These are phyloP conservation scores for Bimastos eiseni DNA, from an alignment of 2,888 invertebrate species.

Conservation along the genomic window DNA sequence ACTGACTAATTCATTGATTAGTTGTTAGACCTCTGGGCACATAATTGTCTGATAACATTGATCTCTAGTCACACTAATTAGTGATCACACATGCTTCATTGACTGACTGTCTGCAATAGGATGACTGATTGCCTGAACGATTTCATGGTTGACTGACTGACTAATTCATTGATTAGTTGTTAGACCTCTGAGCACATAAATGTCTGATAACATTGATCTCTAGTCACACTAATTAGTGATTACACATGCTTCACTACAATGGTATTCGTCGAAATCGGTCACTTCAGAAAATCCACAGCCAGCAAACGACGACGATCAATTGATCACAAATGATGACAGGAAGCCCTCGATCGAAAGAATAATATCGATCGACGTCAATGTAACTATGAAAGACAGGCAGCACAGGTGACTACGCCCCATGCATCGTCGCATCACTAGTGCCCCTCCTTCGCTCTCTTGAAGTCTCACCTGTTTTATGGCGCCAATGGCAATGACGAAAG, in stretches of 20 bases:
- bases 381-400: not conserved
- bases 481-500: conserved; percentile 78
- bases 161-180: not conserved
- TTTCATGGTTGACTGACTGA: not conserved
- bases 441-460: too few relatives aligned
- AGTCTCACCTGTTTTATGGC: conserved; percentile 70
- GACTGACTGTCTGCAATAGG: too few relatives aligned
- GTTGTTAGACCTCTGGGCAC: not conserved
- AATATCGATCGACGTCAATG: not conserved
- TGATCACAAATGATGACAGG: not conserved
- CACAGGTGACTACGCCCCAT: not conserved
- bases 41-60: not conserved
- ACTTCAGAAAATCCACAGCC: not conserved
- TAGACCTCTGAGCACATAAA: not conserved
- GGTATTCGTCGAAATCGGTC: not conserved
- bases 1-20: not conserved
- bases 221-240: not conserved
- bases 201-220: not conserved
- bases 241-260: not conserved
- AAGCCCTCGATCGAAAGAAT: not conserved
- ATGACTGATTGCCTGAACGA: not conserved
- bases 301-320: not conserved
- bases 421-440: not conserved
- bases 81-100: not conserved
- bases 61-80: not conserved